A percentile compares a stretch with the other conserved stretches of the same genome.
Conservation (phyloP, 1,140 invertebrate genomes). For the Platyura marginata region DNA sequence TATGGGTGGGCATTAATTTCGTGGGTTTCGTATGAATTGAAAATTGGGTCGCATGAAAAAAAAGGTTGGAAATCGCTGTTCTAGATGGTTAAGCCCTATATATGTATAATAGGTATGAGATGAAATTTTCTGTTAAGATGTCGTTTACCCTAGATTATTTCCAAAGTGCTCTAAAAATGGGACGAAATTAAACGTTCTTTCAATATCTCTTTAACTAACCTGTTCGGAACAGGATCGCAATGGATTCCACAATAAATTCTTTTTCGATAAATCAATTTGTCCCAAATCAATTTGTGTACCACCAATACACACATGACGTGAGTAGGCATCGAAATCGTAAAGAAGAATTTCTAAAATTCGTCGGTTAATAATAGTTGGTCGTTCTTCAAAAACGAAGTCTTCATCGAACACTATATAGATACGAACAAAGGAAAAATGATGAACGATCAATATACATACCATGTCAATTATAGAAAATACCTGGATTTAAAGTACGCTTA, state of each 20-base stretch:
- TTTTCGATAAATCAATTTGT: constrained; percentile 26
- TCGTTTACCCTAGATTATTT: too few species aligned
- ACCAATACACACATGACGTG: constrained; percentile 36
- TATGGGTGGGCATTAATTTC: too few species aligned
- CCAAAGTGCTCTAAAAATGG: too few species aligned
- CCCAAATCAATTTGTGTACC: constrained; percentile 30
- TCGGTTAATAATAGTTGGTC: constrained; percentile 32
- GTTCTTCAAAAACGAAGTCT: constrained; percentile 55
- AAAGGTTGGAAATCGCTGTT: too few species aligned
- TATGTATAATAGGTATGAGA: too few species aligned
- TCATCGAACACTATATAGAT: constrained; percentile 40
- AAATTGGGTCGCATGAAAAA: too few species aligned
- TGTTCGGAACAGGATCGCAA: constrained; percentile 24
- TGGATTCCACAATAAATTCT: constrained; percentile 25
- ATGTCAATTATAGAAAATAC: constrained; percentile 21
- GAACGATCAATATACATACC: not conserved
- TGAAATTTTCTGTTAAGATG: too few species aligned
- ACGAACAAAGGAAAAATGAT: not conserved
- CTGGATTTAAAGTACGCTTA: constrained; percentile 41
- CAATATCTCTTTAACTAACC: constrained; percentile 14
- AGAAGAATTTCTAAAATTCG: constrained; percentile 31
- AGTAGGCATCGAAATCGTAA: constrained; percentile 48
- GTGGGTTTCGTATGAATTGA: too few species aligned
- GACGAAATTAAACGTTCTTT: too few species aligned
- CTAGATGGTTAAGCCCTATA: too few species aligned